Conservation (phyloP, 2,797 vertebrate species). For the Synaphobranchus kaupii region DNA sequence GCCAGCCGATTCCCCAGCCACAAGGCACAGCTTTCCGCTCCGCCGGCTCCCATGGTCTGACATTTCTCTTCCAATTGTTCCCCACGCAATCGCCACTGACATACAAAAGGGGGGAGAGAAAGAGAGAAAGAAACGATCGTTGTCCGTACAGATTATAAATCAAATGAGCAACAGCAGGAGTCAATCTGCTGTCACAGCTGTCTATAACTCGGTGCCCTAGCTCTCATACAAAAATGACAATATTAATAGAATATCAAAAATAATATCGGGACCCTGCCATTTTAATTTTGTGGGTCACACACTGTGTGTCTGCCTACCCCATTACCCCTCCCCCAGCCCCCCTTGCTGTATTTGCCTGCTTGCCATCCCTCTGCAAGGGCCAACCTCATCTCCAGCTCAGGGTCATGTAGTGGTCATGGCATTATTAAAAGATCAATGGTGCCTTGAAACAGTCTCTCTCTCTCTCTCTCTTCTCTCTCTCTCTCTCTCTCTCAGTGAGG, state of each 20-base stretch:
- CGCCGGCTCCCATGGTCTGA: slow-evolving; percentile 75
- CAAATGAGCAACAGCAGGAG: slow-evolving; percentile 65
- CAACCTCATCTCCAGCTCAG: slow-evolving; percentile 56
- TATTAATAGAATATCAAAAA: slow-evolving; percentile 62
- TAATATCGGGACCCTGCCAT: slow-evolving; percentile 42
- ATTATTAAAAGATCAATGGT: slow-evolving; percentile 78
- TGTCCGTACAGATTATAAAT: slow-evolving; percentile 79
- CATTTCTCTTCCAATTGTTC: slow-evolving; percentile 72
- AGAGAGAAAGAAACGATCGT: slow-evolving; percentile 49
- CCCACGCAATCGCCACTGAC: slow-evolving; percentile 60
- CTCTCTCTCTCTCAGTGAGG: too few relatives aligned
- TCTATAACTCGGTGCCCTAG: slow-evolving; percentile 57
- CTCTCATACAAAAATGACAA: slow-evolving; percentile 73
- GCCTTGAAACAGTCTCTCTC: slow-evolving; percentile 69
- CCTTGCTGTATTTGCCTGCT: slow-evolving; percentile 19
- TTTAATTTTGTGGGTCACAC: too few relatives aligned
- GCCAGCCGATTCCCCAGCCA: slow-evolving; percentile 68
- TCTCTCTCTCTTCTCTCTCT: too few relatives aligned
- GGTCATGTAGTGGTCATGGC: slow-evolving; percentile 70
- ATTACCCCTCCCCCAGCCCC: slow-evolving; percentile 38
- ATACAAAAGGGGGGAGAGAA: slow-evolving; percentile 53
- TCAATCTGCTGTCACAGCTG: slow-evolving; percentile 73
- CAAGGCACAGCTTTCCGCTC: slow-evolving; percentile 73
- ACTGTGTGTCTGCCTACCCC: background rate
- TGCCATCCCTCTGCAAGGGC: slow-evolving; percentile 34